Evolutionary conservation across 2,797 vertebrate genomes (phyloP).

Genomic region (Poecilia wingei): DNA sequence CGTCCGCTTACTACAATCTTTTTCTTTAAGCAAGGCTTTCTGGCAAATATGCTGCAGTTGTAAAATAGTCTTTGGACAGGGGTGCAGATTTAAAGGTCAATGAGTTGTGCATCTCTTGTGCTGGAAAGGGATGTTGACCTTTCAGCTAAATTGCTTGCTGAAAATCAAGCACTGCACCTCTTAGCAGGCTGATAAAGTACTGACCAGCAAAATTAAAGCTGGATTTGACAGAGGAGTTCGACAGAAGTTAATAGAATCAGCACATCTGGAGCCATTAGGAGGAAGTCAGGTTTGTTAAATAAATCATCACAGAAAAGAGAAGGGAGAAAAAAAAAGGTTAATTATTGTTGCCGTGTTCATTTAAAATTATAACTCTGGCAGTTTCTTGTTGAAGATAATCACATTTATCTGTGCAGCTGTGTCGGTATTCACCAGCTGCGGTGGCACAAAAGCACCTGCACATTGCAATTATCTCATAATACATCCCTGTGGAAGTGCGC

Average conservation of each 20-base stretch:
- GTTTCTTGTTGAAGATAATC: conserved; percentile 19
- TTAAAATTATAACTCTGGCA: conserved; percentile 19
- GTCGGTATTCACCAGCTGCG: conserved; percentile 22
- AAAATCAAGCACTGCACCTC: conserved; percentile 56
- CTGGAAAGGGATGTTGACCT: conserved; percentile 63
- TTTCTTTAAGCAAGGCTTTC: conserved; percentile 46
- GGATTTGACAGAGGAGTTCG: neutral
- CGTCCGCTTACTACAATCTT: conserved; percentile 40
- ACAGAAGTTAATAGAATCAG: conserved; percentile 11
- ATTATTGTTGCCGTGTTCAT: conserved; percentile 11
- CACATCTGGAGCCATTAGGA: neutral
- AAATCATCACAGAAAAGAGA: neutral
- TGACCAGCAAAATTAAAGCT: conserved; percentile 28
- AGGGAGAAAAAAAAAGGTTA: neutral
- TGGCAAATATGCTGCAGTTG: conserved; percentile 38
- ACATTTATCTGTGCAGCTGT: conserved; percentile 20
- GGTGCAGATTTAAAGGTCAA: conserved; percentile 58
- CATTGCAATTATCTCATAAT: conserved; percentile 31
- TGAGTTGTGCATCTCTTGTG: conserved; percentile 43
- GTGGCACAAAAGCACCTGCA: conserved; percentile 35
- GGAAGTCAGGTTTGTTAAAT: conserved; percentile 4
- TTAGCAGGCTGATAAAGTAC: conserved; percentile 41
- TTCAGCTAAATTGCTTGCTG: conserved; percentile 47
- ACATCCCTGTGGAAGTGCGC: conserved; percentile 23
- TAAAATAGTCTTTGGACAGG: conserved; percentile 27